Conservation (phyloP, 2,113 vertebrate species). For the Toxostoma redivivum region DNA sequence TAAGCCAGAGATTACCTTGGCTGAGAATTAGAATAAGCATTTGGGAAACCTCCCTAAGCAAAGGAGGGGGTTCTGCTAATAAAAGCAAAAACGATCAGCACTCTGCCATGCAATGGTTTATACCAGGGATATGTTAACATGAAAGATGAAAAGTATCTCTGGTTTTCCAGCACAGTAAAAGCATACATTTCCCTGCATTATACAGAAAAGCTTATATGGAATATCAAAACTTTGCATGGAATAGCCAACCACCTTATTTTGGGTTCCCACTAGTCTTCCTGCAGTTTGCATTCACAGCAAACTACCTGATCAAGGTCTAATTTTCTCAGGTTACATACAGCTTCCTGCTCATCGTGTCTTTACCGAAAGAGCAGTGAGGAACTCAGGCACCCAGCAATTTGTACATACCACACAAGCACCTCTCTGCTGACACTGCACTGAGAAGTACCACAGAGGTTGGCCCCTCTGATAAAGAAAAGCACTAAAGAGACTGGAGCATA, state of each 20-base stretch:
- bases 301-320: neutral
- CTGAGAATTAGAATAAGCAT: neutral
- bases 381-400: neutral
- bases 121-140: rapidly evolving
- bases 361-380: neutral
- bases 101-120: neutral
- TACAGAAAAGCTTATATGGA: neutral
- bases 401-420: neutral
- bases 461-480: neutral
- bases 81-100: neutral
- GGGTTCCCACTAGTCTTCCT: neutral
- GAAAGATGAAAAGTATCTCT: neutral
- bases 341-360: neutral
- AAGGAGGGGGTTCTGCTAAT: neutral
- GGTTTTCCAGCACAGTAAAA: neutral
- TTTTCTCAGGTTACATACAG: neutral
- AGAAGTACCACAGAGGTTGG: neutral
- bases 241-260: neutral
- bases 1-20: neutral
- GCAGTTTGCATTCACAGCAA: neutral
- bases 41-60: neutral
- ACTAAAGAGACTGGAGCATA: neutral
- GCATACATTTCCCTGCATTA: neutral
- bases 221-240: neutral
- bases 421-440: neutral